phyloP scores from a whole-genome alignment of 2,113 vertebrate species.

The Typhlomys cinereus region DNA sequence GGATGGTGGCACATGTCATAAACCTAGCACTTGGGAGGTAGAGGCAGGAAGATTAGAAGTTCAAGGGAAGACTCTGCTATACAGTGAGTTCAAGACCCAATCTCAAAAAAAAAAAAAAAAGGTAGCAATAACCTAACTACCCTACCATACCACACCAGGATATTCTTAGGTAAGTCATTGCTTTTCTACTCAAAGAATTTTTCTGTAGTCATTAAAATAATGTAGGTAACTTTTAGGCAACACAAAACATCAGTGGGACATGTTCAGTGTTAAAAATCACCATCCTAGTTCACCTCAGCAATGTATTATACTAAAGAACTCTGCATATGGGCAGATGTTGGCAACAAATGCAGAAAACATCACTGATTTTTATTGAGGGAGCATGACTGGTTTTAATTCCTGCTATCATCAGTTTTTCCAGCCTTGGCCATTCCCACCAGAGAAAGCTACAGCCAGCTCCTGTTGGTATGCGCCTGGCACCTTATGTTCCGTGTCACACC shows the following conservation, averaged over 20 bases:
- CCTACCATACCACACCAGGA: background rate
- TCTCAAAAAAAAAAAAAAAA: background rate
- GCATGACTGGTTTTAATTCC: slow-evolving; percentile 11
- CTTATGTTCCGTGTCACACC: background rate
- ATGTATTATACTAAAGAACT: background rate
- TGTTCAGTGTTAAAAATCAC: slow-evolving; percentile 16
- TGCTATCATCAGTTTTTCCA: background rate
- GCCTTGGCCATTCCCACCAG: slow-evolving; percentile 50
- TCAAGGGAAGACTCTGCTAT: too few relatives aligned
- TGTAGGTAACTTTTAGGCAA: background rate
- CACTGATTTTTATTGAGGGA: background rate
- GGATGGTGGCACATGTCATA: background rate
- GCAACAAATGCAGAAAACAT: slow-evolving; percentile 34
- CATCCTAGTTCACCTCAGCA: background rate
- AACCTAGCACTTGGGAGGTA: background rate
- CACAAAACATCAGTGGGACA: background rate
- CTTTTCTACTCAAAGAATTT: background rate
- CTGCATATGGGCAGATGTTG: background rate
- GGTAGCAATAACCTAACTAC: background rate
- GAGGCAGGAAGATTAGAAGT: too few relatives aligned
- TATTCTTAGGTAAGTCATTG: background rate
- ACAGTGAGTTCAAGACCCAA: too few relatives aligned
- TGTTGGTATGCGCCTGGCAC: background rate
- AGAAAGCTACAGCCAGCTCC: background rate
- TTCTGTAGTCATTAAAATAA: slow-evolving; percentile 9